Evolutionary conservation across 2,888 invertebrate species (phyloP).

Genomic region (Coenonympha glycerion): DNA sequence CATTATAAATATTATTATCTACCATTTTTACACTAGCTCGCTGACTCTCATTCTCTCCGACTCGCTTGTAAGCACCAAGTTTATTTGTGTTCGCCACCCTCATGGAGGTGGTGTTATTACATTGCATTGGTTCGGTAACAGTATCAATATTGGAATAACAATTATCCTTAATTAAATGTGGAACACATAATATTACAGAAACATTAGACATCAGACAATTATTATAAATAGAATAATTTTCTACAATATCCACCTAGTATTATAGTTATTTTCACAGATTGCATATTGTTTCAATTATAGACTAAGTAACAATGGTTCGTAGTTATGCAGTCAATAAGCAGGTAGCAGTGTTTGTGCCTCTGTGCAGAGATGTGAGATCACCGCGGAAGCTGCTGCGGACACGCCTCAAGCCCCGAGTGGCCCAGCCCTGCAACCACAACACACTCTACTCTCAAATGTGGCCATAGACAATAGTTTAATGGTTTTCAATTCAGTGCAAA

Average conservation of each 20-base stretch:
- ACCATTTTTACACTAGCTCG: slow-evolving; percentile 74
- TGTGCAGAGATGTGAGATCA: slow-evolving; percentile 74
- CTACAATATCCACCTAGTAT: slow-evolving; percentile 75
- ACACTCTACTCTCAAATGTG: not conserved
- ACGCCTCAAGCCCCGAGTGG: slow-evolving; percentile 80
- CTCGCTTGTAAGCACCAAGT: slow-evolving; percentile 76
- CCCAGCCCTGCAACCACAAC: slow-evolving; percentile 74
- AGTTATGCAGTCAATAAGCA: slow-evolving; percentile 79
- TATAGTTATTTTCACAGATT: slow-evolving; percentile 81
- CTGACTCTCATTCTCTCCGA: slow-evolving; percentile 74
- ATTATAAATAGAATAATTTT: slow-evolving; percentile 78
- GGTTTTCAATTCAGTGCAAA: too few relatives aligned
- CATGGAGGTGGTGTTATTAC: slow-evolving; percentile 78
- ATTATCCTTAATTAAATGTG: slow-evolving; percentile 77
- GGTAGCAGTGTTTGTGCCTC: slow-evolving; percentile 75
- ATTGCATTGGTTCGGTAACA: slow-evolving; percentile 78
- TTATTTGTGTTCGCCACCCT: slow-evolving; percentile 76
- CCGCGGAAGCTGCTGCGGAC: slow-evolving; percentile 74
- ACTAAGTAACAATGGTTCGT: slow-evolving; percentile 79
- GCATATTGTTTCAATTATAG: slow-evolving; percentile 79
- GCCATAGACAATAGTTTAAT: too few relatives aligned
- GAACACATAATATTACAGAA: slow-evolving; percentile 80
- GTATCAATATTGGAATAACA: slow-evolving; percentile 75
- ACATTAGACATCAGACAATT: slow-evolving; percentile 75
- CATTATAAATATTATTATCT: slow-evolving; percentile 77